Base-by-base conservation (phyloP, 2,797 vertebrate genomes). In the Schizopygopsis pylzovi region DNA sequence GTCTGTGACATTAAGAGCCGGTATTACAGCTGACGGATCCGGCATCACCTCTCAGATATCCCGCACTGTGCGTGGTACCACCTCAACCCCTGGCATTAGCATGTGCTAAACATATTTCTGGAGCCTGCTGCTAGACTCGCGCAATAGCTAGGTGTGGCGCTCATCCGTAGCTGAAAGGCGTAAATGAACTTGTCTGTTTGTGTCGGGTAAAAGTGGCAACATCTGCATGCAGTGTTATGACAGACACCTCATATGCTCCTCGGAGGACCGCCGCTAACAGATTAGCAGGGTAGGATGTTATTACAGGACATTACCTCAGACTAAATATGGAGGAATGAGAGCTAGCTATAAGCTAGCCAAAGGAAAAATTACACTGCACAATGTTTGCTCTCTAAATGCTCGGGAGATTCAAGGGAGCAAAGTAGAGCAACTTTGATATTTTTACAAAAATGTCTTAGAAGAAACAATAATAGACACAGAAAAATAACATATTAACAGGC, bases 151-250 rank as follows among this genome's bases (percentile, higher is more conserved):
- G 82, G 45, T 49, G 59, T 3, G 22, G 47, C 72, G 16, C 37
- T 81, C 86, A 81, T 85, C 82, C 83, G 47, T 76, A 39, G 82
- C 83, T 84, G 83, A 84, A 79, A 84, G 86, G 86, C 65, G 86
- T 75, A 87, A 87, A 87, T 87, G 61, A 87, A 84, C 80, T 80
- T 85, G 84, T 85, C 84, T 63, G 77, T 72, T 80, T 85, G 67
- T 80, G 77, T 80, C 22, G 28, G 67, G 67, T 61, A 85, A 85
- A 85, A 28, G 52, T 56, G 67, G 77, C 76, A 80, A 85, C 84
- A 85, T 80, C 67, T 85, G 84, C 84, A 79, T 61, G 77, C 52
- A n/a, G 77, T 80, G 84, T 85, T 72, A 61, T 85, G 77, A 80
- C 84, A 85, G 77, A 85, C 84, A 85, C 83, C 49, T 78, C 75